Percentiles rank a stretch among this genome's conserved stretches.
phyloP scores from a whole-genome alignment of 1,140 invertebrate genomes.

The Stenopsyche tienmushanensis region DNA sequence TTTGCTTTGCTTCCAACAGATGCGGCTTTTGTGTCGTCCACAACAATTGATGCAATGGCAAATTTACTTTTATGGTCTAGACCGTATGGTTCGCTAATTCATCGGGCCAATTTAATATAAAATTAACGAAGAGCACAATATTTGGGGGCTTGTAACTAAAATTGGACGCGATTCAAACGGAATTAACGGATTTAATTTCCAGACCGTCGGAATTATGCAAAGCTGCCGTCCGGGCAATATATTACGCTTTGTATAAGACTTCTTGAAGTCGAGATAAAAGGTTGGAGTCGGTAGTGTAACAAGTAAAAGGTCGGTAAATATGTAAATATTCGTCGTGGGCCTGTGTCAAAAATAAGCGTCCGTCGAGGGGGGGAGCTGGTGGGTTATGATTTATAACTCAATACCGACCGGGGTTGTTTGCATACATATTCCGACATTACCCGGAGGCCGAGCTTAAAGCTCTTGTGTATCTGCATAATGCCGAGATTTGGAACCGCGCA shows the following conservation, averaged over 20 bases:
- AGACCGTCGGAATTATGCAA: background rate
- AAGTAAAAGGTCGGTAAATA: conserved; percentile 9
- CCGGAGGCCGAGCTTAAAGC: background rate
- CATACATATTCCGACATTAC: conserved; percentile 10
- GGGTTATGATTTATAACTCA: background rate
- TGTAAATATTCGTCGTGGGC: conserved; percentile 3
- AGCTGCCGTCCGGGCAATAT: background rate
- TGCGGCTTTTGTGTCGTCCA: no score
- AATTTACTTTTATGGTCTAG: no score
- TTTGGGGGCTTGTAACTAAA: no score
- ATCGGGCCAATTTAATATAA: no score
- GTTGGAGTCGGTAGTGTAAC: background rate
- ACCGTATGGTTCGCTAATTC: no score
- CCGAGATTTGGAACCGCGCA: background rate
- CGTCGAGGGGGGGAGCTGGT: no score
- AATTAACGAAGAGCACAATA: no score
- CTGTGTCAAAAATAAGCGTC: background rate
- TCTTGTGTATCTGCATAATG: conserved; percentile 9
- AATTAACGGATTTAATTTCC: background rate
- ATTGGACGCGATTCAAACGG: background rate
- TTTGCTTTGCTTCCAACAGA: no score
- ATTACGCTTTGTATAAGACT: background rate
- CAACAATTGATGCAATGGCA: no score
- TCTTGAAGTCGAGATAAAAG: conserved; percentile 1
- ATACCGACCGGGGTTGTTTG: background rate